phyloP scores from a whole-genome alignment of 2,888 invertebrate species.

The Serripes groenlandicus region DNA sequence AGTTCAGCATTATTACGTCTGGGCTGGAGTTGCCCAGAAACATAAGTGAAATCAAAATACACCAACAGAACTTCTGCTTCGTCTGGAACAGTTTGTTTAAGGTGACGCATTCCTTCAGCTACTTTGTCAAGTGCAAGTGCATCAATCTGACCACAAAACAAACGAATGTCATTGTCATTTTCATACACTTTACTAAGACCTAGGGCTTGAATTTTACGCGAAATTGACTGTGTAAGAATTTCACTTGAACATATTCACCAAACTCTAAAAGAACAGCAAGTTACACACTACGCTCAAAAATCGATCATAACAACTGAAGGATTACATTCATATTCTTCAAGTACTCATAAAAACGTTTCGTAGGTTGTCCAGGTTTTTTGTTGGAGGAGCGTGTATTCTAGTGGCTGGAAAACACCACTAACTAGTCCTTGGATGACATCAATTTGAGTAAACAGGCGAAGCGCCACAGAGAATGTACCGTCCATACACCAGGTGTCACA shows the following conservation, averaged over 20 bases:
- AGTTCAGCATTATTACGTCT: not conserved
- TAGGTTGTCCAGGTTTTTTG: no score
- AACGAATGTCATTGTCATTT: not conserved
- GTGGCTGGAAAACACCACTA: not conserved
- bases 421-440: not conserved
- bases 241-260: slow-evolving; percentile 16
- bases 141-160: slow-evolving; percentile 23
- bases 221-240: no score
- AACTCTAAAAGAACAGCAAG: not conserved
- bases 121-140: slow-evolving; percentile 16
- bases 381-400: no score
- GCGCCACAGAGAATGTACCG: no score
- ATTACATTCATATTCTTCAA: not conserved
- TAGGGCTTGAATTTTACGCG: slow-evolving; percentile 22
- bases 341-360: not conserved
- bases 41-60: slow-evolving; percentile 19
- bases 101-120: not conserved
- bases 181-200: slow-evolving; percentile 15
- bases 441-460: no score
- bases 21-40: slow-evolving; percentile 10
- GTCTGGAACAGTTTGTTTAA: slow-evolving; percentile 1
- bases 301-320: not conserved
- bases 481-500: slow-evolving; percentile 7
- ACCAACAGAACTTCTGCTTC: slow-evolving; percentile 9
- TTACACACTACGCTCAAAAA: slow-evolving; percentile 5